Evolutionary conservation across 1,140 invertebrate species (phyloP), one percentile per base, ranked within the genome.

Genomic region (Pissodes strobi): DNA sequence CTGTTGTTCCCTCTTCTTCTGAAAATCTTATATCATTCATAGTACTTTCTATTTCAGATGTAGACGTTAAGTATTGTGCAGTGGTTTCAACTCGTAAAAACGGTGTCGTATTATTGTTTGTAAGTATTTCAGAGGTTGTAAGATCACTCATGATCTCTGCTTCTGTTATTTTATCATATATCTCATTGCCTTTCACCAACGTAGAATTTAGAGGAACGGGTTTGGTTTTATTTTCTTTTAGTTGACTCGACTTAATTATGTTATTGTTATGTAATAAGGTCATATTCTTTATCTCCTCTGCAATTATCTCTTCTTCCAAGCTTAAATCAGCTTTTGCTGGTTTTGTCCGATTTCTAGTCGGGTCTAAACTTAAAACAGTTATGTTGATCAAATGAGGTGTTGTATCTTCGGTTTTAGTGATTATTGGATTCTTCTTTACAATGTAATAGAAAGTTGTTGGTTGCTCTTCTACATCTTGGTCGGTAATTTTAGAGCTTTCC

Each of bases 291-390:
- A 65, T 10, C 48, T 66, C 64, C 48, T 66, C 56, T 37, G 68
- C 64, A 37, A 62, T 53, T 12, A 63, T 49, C 30, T 64, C 58
- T 18, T 62, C 34, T 51, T 71, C 70, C 9, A 69, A 56, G 55
- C 67, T 71, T 21, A 71, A 61, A 53, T 71, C 68, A 30, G 62
- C 48, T 55, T 71, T 71, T 13, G 68, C 70, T 22, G 70, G 70
- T 49, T 69, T 69, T 2, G 48, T 27, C n/a, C 25, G 13, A 27
- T 66, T 66, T 30, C 37, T 38, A 34, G 19, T 39, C 9, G 43
- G 30, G 9, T 68, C 66, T 0, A 27, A 51, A 34, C 51, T 59
- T n/a, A 69, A 49, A 9, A 66, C 57, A 2, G 65, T 67, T n/a
- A 67, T 55, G 52, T 67, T 67, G 19, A 64, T 67, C 18, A 64